A percentile compares a stretch with the other conserved stretches of the same genome.
Conservation (phyloP, 2,113 vertebrate species). For the Ctenodactylus gundi region DNA sequence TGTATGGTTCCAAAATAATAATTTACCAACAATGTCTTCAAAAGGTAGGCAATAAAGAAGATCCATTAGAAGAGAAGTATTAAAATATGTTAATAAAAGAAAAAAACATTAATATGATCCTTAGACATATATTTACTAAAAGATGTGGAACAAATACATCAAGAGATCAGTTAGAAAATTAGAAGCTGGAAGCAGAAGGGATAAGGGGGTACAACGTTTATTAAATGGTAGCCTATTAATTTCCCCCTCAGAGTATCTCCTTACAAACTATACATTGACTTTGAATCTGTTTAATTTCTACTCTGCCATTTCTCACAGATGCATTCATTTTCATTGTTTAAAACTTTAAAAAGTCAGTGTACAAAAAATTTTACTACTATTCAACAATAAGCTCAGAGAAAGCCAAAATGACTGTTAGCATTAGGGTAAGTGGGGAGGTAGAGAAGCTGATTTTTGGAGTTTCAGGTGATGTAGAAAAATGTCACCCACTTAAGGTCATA, state of each 20-base stretch:
- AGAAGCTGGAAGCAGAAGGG: background rate
- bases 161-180: background rate
- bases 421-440: background rate
- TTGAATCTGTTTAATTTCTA: background rate
- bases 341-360: background rate
- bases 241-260: background rate
- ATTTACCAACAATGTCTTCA: background rate
- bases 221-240: background rate
- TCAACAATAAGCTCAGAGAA: background rate
- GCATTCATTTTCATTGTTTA: background rate
- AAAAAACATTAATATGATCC: slow-evolving; percentile 45
- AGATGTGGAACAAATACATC: background rate
- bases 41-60: background rate
- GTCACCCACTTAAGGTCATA: background rate
- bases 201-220: accelerated
- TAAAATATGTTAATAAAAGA: slow-evolving; percentile 30
- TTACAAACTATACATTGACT: background rate
- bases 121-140: slow-evolving; percentile 30
- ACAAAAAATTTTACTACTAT: background rate
- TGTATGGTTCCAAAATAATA: slow-evolving; percentile 18
- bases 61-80: slow-evolving; percentile 11
- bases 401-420: background rate
- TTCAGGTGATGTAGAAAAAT: background rate
- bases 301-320: background rate
- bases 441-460: background rate